Conservation (phyloP, 1,140 invertebrate species). For the Papilio xuthus region DNA sequence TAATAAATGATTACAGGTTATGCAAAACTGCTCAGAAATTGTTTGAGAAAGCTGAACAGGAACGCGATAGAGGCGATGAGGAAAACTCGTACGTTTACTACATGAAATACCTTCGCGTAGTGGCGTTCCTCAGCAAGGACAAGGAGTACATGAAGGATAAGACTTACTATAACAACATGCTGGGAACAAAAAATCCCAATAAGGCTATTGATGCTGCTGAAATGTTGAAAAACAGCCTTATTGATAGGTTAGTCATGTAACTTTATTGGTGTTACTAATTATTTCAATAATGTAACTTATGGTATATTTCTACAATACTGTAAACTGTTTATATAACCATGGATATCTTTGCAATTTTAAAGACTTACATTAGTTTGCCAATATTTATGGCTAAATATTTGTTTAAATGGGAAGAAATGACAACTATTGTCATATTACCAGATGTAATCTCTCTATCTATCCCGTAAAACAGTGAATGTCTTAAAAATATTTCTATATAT, state of each 20-base stretch:
- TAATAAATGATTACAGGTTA: constrained; percentile 64
- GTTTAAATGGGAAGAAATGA: no score
- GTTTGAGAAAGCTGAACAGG: constrained; percentile 81
- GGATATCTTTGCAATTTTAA: no score
- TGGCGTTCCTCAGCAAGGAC: constrained; percentile 82
- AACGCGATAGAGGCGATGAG: constrained; percentile 83
- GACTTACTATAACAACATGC: constrained; percentile 81
- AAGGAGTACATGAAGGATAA: constrained; percentile 82
- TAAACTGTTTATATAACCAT: no score
- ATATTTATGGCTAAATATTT: no score
- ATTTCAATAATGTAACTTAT: no score
- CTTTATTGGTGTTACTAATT: not conserved
- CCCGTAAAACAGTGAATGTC: no score
- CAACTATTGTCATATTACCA: no score
- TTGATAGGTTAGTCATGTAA: constrained; percentile 76
- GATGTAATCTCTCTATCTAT: no score
- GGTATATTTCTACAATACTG: no score
- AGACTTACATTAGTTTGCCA: no score
- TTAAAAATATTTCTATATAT: no score
- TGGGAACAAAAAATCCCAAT: constrained; percentile 81
- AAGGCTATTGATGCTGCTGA: constrained; percentile 82
- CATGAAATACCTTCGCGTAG: constrained; percentile 86
- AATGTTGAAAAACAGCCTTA: constrained; percentile 81
- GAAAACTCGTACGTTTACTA: constrained; percentile 87
- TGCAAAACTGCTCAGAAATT: constrained; percentile 83